These are phyloP conservation scores for Psilanteris sp. DNA, from an alignment of 1,140 invertebrate species.

Conservation along the genomic window DNA sequence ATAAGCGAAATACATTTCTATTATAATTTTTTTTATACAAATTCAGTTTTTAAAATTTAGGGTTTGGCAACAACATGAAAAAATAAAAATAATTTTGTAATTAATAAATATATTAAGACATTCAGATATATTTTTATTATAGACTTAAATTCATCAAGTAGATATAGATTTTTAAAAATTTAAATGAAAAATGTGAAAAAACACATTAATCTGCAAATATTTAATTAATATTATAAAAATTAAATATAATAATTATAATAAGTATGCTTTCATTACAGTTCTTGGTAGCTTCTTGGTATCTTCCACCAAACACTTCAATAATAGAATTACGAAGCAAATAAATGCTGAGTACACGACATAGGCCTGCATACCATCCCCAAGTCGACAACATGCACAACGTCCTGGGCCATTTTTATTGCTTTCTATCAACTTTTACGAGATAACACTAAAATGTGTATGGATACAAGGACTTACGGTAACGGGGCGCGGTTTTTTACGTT, in stretches of 20 bases:
- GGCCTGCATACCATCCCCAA: constrained; percentile 79
- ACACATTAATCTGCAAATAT: too few species aligned
- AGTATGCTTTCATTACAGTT: constrained; percentile 78
- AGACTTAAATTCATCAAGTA: too few species aligned
- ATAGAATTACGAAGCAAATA: constrained; percentile 95
- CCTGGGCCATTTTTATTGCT: constrained; percentile 92
- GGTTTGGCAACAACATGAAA: constrained; percentile 98
- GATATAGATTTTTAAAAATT: too few species aligned
- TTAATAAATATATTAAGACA: too few species aligned
- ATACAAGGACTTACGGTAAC: constrained; percentile 95
- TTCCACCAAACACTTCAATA: constrained; percentile 89
- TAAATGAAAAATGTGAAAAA: too few species aligned
- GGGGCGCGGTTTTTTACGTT: constrained; percentile 94
- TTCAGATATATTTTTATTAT: too few species aligned
- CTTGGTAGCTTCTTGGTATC: constrained; percentile 87
- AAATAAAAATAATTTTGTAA: too few species aligned
- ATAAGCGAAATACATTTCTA: too few species aligned
- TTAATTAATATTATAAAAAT: too few species aligned
- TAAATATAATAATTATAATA: too few species aligned
- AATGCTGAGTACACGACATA: constrained; percentile 91
- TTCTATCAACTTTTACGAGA: constrained; percentile 92
- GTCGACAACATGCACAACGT: constrained; percentile 83
- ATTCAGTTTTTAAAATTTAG: constrained; percentile 80
- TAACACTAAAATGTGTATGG: constrained; percentile 90
- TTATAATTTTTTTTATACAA: too few species aligned